phyloP scores from a whole-genome alignment of 2,113 vertebrate species.

The Sebastes fasciatus region DNA sequence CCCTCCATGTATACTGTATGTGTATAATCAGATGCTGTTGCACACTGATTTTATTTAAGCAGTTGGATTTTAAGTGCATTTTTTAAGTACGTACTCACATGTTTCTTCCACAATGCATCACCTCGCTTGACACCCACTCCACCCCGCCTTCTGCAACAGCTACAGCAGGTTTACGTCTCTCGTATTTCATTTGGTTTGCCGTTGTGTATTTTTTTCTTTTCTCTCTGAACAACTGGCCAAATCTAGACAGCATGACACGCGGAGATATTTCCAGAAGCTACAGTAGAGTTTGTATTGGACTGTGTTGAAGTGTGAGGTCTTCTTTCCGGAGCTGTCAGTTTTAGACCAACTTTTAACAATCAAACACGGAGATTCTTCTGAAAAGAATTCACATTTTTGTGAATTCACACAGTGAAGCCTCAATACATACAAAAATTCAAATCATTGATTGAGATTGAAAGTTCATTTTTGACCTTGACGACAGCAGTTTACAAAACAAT shows the following conservation, averaged over 20 bases:
- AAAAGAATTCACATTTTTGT: too few species aligned
- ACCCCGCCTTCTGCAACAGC: not conserved
- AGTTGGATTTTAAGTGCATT: slow-evolving; percentile 29
- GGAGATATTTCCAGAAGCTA: not conserved
- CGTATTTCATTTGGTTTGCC: slow-evolving; percentile 17
- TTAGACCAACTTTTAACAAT: not conserved
- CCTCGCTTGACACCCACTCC: not conserved
- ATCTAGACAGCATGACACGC: not conserved
- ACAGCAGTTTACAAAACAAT: not conserved
- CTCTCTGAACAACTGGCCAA: not conserved
- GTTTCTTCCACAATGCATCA: slow-evolving; percentile 20
- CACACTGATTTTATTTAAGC: slow-evolving; percentile 35
- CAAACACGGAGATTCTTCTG: not conserved
- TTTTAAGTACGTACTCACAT: not conserved
- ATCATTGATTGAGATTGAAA: not conserved
- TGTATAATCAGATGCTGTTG: slow-evolving; percentile 31
- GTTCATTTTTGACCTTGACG: not conserved
- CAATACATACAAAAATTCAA: not conserved
- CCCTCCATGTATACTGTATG: slow-evolving; percentile 15
- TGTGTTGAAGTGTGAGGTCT: not conserved
- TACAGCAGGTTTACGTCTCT: not conserved
- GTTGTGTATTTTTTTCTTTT: not conserved
- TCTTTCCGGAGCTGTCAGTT: not conserved
- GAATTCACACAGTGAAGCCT: not conserved
- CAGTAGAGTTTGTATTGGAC: too few species aligned